phyloP scores from a whole-genome alignment of 92 coral and sea anemone species.

The Bergia sp. region DNA sequence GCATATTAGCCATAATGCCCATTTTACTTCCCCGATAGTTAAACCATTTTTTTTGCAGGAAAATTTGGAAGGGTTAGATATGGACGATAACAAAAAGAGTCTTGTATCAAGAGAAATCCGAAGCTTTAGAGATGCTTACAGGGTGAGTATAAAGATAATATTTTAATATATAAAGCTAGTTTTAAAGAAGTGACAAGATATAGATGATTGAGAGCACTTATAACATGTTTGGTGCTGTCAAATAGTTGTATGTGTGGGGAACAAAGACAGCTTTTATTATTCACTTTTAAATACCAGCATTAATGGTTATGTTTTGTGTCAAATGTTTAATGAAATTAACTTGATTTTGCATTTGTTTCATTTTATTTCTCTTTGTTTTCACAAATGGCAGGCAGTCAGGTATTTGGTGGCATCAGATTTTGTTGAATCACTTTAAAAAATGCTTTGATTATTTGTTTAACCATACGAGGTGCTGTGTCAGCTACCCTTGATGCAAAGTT shows the following conservation, averaged over 20 bases:
- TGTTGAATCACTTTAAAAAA: background rate
- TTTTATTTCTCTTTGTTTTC: too few relatives aligned
- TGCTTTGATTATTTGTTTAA: background rate
- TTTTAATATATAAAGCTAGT: background rate
- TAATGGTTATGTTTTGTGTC: background rate
- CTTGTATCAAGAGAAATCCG: slow-evolving; percentile 94
- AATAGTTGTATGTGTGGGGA: background rate
- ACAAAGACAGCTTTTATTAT: too few relatives aligned
- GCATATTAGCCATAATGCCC: too few relatives aligned
- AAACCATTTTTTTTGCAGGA: slow-evolving; percentile 54
- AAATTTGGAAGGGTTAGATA: slow-evolving; percentile 94
- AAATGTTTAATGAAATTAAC: too few relatives aligned
- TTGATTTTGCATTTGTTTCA: background rate
- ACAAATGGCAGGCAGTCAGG: background rate
- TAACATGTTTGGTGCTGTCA: background rate
- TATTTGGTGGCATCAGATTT: background rate
- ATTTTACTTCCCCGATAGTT: background rate
- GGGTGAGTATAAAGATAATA: slow-evolving; percentile 60
- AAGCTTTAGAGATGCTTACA: slow-evolving; percentile 87
- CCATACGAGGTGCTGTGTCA: background rate
- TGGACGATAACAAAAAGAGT: slow-evolving; percentile 93
- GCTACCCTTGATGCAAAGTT: background rate
- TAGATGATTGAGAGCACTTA: background rate
- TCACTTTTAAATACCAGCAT: too few relatives aligned
- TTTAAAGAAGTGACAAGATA: background rate